phyloP scores from a whole-genome alignment of 2,113 vertebrate species.

The Oreotrochilus melanogaster region DNA sequence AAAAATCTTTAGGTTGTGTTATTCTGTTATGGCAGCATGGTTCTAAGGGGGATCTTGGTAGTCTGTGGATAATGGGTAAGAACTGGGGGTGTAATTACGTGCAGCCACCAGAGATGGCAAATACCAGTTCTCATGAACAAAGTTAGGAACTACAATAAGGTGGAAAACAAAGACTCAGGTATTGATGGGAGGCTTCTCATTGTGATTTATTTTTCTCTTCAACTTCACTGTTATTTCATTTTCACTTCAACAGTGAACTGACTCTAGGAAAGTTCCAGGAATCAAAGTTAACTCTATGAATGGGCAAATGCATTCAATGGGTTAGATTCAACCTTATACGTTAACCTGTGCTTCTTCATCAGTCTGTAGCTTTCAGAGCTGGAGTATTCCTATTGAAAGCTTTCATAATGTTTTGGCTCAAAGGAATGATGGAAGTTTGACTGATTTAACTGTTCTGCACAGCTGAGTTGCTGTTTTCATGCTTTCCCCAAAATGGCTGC shows the following conservation, averaged over 20 bases:
- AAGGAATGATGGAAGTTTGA: neutral
- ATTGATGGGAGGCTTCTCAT: accelerated
- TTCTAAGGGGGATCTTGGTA: neutral
- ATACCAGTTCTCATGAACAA: neutral
- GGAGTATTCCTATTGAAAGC: neutral
- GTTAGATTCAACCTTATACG: neutral
- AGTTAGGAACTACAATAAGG: neutral
- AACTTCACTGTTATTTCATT: neutral
- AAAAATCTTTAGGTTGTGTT: neutral
- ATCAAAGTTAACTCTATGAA: neutral
- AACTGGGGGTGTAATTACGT: neutral
- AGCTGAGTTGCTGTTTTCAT: neutral
- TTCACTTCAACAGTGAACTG: neutral
- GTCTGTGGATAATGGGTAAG: neutral
- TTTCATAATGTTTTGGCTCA: neutral
- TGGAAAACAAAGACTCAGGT: accelerated
- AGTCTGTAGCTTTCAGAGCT: neutral
- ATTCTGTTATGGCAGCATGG: neutral
- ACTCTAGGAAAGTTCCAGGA: neutral
- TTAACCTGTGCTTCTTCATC: neutral
- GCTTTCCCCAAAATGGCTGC: neutral
- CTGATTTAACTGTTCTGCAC: neutral
- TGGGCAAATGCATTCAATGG: neutral
- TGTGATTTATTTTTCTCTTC: neutral
- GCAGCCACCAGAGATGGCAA: neutral